A percentile compares a stretch with the other conserved stretches of the same genome.
phyloP scores from a whole-genome alignment of 2,113 vertebrate genomes.

The Grallaria varia region DNA sequence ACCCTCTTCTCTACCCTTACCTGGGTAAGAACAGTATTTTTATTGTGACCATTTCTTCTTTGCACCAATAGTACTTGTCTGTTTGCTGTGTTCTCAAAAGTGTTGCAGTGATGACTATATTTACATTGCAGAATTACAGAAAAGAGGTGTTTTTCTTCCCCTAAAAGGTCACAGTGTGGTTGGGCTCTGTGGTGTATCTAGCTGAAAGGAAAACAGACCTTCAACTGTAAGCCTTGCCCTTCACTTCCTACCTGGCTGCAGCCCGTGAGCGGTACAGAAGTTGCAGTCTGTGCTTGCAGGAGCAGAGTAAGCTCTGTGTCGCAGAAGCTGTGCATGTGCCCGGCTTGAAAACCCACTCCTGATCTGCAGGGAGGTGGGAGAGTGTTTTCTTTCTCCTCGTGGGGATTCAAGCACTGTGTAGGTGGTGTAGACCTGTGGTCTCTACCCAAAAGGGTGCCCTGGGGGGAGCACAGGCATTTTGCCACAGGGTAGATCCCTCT shows the following conservation, averaged over 20 bases:
- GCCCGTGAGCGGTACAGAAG: constrained; percentile 15
- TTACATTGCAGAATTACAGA: constrained; percentile 69
- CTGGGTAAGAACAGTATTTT: constrained; percentile 52
- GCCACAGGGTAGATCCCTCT: background rate
- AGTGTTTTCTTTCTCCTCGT: constrained; percentile 48
- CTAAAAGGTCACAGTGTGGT: constrained; percentile 67
- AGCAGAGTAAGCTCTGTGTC: constrained; percentile 55
- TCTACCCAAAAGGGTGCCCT: background rate
- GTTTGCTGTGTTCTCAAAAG: constrained; percentile 61
- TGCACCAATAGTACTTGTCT: constrained; percentile 54
- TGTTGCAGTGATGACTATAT: constrained; percentile 65
- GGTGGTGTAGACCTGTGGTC: background rate
- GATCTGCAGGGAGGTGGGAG: constrained; percentile 54
- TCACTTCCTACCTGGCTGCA: constrained; percentile 38
- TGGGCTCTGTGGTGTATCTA: constrained; percentile 62
- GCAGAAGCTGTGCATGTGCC: constrained; percentile 63
- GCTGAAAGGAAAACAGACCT: constrained; percentile 59
- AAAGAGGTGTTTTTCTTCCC: constrained; percentile 66
- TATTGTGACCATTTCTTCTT: constrained; percentile 43
- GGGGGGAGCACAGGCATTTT: background rate
- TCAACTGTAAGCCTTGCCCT: constrained; percentile 56
- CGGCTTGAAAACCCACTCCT: constrained; percentile 59
- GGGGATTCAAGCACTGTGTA: constrained; percentile 13
- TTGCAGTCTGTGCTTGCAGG: constrained; percentile 64
- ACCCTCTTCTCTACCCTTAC: constrained; percentile 33